Conservation (phyloP, 2,797 vertebrate species). For the Lateolabrax maculatus region DNA sequence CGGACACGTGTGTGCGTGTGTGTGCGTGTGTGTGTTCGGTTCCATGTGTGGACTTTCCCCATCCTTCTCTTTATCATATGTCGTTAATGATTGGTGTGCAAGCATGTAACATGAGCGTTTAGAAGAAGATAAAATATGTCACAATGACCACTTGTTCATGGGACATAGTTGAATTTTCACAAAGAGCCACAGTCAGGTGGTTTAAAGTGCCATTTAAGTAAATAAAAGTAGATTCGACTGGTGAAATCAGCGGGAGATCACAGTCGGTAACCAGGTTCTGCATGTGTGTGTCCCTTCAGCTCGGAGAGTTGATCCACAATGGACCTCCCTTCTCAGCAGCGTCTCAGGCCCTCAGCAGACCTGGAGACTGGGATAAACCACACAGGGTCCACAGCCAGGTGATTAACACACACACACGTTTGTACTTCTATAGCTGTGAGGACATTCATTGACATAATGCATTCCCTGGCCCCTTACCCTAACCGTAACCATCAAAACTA, state of each 20-base stretch:
- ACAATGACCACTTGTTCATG: neutral
- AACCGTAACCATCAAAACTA: no score
- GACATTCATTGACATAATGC: no score
- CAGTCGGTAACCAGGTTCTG: neutral
- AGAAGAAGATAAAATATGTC: neutral
- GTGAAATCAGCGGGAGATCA: neutral
- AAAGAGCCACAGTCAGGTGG: no score
- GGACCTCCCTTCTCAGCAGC: constrained; percentile 85
- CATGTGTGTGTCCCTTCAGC: constrained; percentile 80
- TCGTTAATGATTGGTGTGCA: neutral
- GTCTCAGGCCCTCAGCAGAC: constrained; percentile 82
- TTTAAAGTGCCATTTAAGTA: neutral
- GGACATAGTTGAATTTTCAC: neutral
- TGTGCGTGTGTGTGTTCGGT: neutral
- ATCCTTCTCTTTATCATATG: neutral
- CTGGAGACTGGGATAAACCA: constrained; percentile 64
- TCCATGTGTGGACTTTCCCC: neutral
- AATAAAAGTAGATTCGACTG: neutral
- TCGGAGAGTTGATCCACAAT: constrained; percentile 91
- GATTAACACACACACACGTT: constrained; percentile 15
- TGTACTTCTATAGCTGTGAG: no score
- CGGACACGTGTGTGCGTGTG: neutral
- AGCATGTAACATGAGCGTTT: neutral
- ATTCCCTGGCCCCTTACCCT: no score
- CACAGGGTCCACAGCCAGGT: constrained; percentile 77